Base-by-base conservation (phyloP, 2,888 invertebrate genomes). In the Octonoba sinensis region DNA sequence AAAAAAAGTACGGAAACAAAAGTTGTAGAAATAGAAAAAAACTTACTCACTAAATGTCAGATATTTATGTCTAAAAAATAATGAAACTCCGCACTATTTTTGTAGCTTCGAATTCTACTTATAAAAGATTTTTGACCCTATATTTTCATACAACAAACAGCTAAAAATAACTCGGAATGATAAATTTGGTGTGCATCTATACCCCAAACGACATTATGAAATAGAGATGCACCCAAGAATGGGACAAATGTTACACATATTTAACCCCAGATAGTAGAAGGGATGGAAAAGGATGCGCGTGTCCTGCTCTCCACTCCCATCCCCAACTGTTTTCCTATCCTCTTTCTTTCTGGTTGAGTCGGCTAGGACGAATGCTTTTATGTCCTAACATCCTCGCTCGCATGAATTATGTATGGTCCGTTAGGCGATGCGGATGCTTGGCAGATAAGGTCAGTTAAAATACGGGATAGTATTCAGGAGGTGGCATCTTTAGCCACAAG, bases 391-490 rank as follows among this genome's bases (percentile, higher is more conserved):
- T 75, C 67, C 75, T 75, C 64, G 47, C 66, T 59, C 24, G 6
- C 49, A 75, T 75, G 75, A 75, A 75, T 75, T 75, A 75, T 75
- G 75, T 67, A 75, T 75, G 67, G 75, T 20, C 66, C 36, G 75
- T 75, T 75, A 75, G 67, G 59, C 57, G 75, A 67, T 75, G 57
- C 75, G 75, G 60, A 67, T 67, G 67, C 75, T 67, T 67, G 75
- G 67, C 67, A 75, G 67, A 67, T 75, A 67, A 67, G 67, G 59
- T 22, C 22, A 27, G 49, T n/a, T 67, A 51, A 47, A 44, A 49
- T 13, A 27, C 11, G 22, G 6, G 44, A 36, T 36, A 36, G 8
- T 36, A 36, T 36, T 36, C 36, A 36, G 36, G 8, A 36, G 36
- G 3, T 3, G 36, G 11, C 36, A 36, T 36, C 36, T 36, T 36